Percentiles rank a stretch among this genome's conserved stretches.
Conservation (phyloP, 1,140 invertebrate species). For the Arion vulgaris region DNA sequence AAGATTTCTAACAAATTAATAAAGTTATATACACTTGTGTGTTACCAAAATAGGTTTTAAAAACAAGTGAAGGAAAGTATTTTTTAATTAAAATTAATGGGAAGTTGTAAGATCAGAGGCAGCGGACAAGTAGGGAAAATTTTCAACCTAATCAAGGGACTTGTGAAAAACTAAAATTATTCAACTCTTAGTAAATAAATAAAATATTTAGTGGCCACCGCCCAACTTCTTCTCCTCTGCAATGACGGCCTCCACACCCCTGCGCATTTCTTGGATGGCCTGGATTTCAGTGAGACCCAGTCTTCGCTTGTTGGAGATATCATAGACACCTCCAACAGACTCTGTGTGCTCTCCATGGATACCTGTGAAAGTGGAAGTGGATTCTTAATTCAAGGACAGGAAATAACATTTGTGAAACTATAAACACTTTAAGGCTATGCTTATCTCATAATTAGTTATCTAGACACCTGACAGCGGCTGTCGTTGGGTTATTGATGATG, state of each 20-base stretch:
- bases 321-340: slow-evolving; percentile 67
- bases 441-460: too few relatives aligned
- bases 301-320: slow-evolving; percentile 67
- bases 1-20: background rate
- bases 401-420: background rate
- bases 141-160: background rate
- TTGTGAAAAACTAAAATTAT: background rate
- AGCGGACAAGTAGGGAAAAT: background rate
- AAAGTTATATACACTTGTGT: background rate
- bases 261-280: slow-evolving; percentile 63
- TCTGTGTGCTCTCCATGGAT: slow-evolving; percentile 96
- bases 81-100: background rate
- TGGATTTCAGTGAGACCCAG: slow-evolving; percentile 66
- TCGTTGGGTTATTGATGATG: too few relatives aligned
- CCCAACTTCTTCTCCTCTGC: slow-evolving; percentile 94
- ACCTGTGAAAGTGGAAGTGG: slow-evolving; percentile 74
- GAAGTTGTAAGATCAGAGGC: background rate
- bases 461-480: too few relatives aligned
- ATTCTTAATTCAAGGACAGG: background rate
- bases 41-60: background rate
- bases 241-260: slow-evolving; percentile 59
- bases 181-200: background rate
- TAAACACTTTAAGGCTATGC: too few relatives aligned
- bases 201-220: slow-evolving; percentile 1
- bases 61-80: background rate